Evolutionary conservation across 2,797 vertebrate species (phyloP), one percentile per base, ranked within the genome.

Genomic region (Neosilurus mollespiculum): DNA sequence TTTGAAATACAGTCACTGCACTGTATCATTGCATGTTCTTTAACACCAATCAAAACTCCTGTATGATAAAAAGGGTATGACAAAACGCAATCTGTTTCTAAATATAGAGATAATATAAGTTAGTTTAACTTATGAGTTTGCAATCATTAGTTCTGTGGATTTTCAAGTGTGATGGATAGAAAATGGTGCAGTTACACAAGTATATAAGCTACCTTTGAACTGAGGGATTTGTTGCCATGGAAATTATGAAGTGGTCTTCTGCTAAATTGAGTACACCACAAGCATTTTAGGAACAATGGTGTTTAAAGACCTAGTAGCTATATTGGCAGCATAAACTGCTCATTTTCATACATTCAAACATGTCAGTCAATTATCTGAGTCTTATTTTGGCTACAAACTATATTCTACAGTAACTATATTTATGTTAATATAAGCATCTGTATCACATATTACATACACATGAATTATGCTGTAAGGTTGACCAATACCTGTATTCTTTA

Each of bases 171-270:
- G 43, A 12, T 59, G 53, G 62, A 82, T 65, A 54, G 70, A 51
- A 51, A n/a, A 58, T n/a, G 43, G 73, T 71, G 53, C 6, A n/a
- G 53, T 84, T 81, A 18, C 11, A 59, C 34, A 58, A 69, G 26
- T 77, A 56, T 76, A 77, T 75, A 77, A 80, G 69, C 62, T 85
- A 87, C 82, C 78, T 82, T 83, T 88, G 83, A 87, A 82, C 86
- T 64, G 65, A 85, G 65, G 58, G 79, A 84, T 83, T 79, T 85
- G 86, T 88, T 88, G 84, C 85, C 83, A 88, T 82, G 86, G 85
- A 82, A 86, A 87, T 87, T 37, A 14, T 34, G 11, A 87, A 87
- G 80, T 86, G 43, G 80, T 88, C 82, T 84, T 81, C 82, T 81
- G 69, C 79, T 77, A 51, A 72, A 80, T 37, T 79, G 51, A 61